A percentile compares a stretch with the other conserved stretches of the same genome.
Conservation (phyloP, 2,797 vertebrate species). For the Threskiornis aethiopicus region DNA sequence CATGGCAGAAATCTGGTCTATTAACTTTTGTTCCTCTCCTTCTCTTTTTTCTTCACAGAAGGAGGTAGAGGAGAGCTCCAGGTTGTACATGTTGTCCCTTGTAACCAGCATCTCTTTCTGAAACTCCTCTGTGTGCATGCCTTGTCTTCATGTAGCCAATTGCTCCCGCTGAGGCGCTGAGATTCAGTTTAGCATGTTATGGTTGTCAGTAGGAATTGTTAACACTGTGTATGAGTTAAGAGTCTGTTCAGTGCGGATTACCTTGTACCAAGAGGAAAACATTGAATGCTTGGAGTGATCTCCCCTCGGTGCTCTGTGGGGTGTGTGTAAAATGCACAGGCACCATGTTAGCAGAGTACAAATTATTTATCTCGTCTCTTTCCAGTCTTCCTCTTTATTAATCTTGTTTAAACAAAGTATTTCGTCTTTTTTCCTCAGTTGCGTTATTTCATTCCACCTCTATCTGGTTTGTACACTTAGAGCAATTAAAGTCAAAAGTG, state of each 20-base stretch:
- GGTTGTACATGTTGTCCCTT: conserved; percentile 80
- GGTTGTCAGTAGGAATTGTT: conserved; percentile 31
- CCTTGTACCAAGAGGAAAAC: neutral
- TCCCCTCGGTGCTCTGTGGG: neutral
- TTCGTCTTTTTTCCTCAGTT: neutral
- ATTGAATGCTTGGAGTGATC: neutral
- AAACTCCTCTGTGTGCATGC: conserved; percentile 45
- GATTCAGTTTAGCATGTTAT: conserved; percentile 36
- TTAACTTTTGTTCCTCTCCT: conserved; percentile 58
- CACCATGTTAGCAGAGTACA: accelerated
- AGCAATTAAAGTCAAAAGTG: neutral
- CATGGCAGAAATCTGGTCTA: neutral
- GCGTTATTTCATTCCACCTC: neutral
- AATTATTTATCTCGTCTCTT: neutral
- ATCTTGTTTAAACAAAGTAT: neutral
- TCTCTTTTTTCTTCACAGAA: conserved; percentile 80
- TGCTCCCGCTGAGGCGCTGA: neutral
- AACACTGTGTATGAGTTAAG: conserved; percentile 18
- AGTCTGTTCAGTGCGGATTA: conserved; percentile 53
- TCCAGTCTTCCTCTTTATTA: neutral
- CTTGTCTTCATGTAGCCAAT: neutral
- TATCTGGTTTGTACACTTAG: neutral
- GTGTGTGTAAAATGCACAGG: neutral
- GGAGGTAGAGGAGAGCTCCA: conserved; percentile 86
- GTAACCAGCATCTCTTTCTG: conserved; percentile 20